A percentile compares a stretch with the other conserved stretches of the same genome.
These are phyloP conservation scores for Acanthornis magna DNA, from an alignment of 2,797 vertebrate genomes.

Conservation along the genomic window DNA sequence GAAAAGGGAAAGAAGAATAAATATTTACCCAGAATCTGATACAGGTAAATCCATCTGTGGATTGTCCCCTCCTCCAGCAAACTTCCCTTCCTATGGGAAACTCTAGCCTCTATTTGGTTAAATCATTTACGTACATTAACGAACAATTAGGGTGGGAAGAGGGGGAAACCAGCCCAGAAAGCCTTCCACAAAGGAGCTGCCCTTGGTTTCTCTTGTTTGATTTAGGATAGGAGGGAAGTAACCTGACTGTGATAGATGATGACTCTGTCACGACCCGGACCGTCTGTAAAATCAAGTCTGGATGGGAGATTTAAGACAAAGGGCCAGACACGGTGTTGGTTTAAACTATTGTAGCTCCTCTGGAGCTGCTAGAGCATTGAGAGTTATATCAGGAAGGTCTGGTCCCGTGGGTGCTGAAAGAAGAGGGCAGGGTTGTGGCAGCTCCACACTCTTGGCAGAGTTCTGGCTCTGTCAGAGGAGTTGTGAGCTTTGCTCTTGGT, in stretches of 20 bases:
- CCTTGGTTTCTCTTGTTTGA: background rate
- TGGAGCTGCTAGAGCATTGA: background rate
- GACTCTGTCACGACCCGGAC: background rate
- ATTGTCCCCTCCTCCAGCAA: background rate
- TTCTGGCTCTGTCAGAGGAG: background rate
- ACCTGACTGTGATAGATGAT: slow-evolving; percentile 27
- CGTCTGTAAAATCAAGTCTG: slow-evolving; percentile 8
- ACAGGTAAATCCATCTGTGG: background rate
- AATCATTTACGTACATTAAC: slow-evolving; percentile 27
- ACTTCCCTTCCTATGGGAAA: background rate
- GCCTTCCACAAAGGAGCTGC: background rate
- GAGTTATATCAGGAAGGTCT: background rate
- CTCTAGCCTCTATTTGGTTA: slow-evolving; percentile 39
- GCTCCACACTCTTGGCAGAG: background rate
- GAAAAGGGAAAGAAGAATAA: slow-evolving; percentile 48
- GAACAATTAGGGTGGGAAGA: background rate
- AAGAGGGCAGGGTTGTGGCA: background rate
- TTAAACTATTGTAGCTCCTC: slow-evolving; percentile 29
- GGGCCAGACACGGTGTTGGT: background rate
- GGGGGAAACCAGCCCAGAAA: background rate
- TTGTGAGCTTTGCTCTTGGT: background rate
- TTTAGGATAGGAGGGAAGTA: slow-evolving; percentile 27
- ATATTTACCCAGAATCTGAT: slow-evolving; percentile 44
- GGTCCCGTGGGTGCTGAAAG: background rate
- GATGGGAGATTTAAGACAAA: slow-evolving; percentile 45